Conservation (phyloP, 2,113 vertebrate genomes). For the Thamnaconus septentrionalis region DNA sequence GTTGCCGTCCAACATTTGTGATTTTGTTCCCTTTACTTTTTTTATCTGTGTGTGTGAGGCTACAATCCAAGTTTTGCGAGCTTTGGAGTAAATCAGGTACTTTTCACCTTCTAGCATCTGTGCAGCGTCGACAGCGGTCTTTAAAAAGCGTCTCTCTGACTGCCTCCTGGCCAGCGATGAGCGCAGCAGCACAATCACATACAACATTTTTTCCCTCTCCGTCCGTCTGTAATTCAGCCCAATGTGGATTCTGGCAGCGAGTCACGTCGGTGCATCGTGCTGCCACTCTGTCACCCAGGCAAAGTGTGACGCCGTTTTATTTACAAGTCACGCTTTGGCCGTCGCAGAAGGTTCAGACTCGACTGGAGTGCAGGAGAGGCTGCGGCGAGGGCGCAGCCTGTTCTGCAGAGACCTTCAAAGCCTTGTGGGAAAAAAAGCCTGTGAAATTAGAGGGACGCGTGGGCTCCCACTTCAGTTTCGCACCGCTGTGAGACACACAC, state of each 20-base stretch:
- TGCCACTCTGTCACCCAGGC: conserved; percentile 51
- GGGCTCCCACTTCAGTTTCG: conserved; percentile 4
- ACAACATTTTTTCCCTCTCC: conserved; percentile 14
- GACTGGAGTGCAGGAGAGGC: conserved; percentile 30
- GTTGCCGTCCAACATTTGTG: too few species aligned
- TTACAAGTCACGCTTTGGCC: conserved; percentile 52
- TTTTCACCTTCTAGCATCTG: too few species aligned
- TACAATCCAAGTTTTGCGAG: too few species aligned
- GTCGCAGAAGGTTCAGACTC: conserved; percentile 32
- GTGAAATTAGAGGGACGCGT: conserved; percentile 4
- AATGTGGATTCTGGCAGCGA: conserved; percentile 53
- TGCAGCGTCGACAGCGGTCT: background rate
- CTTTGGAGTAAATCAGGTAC: too few species aligned
- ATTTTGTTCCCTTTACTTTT: too few species aligned
- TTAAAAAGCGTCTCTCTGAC: background rate
- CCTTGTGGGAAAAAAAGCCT: conserved; percentile 15
- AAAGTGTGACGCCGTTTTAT: conserved; percentile 46
- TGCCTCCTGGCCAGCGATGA: conserved; percentile 3
- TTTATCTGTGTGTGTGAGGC: too few species aligned
- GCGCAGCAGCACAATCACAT: conserved; percentile 33
- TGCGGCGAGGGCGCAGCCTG: conserved; percentile 23
- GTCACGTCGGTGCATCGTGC: conserved; percentile 45
- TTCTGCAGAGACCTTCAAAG: conserved; percentile 38
- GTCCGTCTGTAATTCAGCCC: conserved; percentile 46
- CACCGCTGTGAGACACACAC: background rate